Percentiles rank a stretch among this genome's conserved stretches.
Evolutionary conservation across 1,140 invertebrate species (phyloP).

Genomic region (Protaetia brevitarsis): DNA sequence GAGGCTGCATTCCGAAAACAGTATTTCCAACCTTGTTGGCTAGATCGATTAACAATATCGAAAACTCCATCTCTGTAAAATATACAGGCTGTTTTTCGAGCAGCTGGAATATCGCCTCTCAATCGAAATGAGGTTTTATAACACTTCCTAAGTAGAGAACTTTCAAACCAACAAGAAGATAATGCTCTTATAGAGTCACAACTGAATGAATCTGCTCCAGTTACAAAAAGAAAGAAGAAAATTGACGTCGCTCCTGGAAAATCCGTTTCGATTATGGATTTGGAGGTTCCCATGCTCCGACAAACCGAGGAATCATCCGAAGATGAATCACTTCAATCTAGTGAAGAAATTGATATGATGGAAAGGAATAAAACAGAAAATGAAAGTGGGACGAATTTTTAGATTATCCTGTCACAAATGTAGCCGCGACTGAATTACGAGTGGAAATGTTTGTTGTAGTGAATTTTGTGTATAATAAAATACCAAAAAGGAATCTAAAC

Average conservation of each 20-base stretch:
- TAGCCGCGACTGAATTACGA: neutral
- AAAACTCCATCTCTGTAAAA: neutral
- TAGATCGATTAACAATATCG: neutral
- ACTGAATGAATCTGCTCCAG: neutral
- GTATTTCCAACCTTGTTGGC: neutral
- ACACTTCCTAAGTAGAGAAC: neutral
- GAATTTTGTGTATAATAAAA: too few species aligned
- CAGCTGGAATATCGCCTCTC: neutral
- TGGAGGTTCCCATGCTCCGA: neutral
- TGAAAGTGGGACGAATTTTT: neutral
- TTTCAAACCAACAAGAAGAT: neutral
- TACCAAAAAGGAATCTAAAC: too few species aligned
- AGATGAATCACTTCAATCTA: neutral
- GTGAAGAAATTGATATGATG: neutral
- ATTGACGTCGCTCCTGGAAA: neutral
- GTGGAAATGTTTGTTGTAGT: neutral
- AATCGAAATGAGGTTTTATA: neutral
- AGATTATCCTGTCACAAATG: neutral
- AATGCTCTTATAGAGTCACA: neutral
- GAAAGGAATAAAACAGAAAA: neutral
- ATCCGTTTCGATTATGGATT: neutral
- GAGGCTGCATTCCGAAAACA: neutral
- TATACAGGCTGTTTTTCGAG: neutral
- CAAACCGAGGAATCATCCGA: neutral
- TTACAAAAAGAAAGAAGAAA: neutral